A percentile compares a stretch with the other conserved stretches of the same genome.
Evolutionary conservation across 2,113 vertebrate genomes (phyloP).

Genomic region (Forbesichthys papilliferus): DNA sequence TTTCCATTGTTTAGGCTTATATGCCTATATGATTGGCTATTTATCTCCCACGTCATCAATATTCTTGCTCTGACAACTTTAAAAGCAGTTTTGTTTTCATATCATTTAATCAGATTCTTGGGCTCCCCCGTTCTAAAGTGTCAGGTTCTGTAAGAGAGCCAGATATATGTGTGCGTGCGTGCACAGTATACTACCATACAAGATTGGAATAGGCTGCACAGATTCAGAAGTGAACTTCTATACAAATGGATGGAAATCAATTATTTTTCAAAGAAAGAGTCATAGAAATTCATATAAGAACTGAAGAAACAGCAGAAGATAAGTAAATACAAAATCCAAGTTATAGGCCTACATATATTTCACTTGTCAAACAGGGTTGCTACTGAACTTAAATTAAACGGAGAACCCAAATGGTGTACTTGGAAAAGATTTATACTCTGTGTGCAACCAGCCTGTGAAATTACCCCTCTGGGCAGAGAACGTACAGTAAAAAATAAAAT

Average conservation of each 20-base stretch:
- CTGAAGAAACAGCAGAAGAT: no score
- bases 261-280: conserved; percentile 22
- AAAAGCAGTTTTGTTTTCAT: conserved; percentile 29
- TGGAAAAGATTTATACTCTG: conserved; percentile 21
- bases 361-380: conserved; percentile 9
- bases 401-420: conserved; percentile 9
- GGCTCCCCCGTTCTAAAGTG: conserved; percentile 19
- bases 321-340: no score
- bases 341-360: neutral
- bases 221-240: conserved; percentile 51
- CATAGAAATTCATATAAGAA: no score
- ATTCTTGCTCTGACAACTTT: neutral
- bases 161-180: neutral
- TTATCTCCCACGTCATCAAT: neutral
- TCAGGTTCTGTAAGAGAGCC: conserved; percentile 1
- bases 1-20: neutral
- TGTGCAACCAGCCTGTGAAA: conserved; percentile 30
- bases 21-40: neutral
- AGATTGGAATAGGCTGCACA: conserved; percentile 2
- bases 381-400: conserved; percentile 6
- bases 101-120: conserved; percentile 24
- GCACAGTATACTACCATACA: neutral
- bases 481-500: conserved; percentile 11
- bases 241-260: conserved; percentile 52
- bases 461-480: conserved; percentile 25